Evolutionary conservation across 2,797 vertebrate genomes (phyloP).

Genomic region (Molossus molossus): DNA sequence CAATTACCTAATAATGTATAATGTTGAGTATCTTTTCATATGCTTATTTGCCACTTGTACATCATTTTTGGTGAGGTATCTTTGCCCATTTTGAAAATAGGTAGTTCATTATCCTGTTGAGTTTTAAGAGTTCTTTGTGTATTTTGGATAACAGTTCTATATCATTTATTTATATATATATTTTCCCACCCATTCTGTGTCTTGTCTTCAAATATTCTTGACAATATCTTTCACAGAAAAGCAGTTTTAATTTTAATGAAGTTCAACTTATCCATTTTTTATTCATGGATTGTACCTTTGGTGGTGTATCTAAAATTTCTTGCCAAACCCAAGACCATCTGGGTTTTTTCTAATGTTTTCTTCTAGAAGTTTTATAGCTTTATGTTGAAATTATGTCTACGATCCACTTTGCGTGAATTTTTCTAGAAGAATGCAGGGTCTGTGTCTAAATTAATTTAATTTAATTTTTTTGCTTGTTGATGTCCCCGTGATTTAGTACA

Average conservation of each 20-base stretch:
- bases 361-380: not conserved
- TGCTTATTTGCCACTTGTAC: not conserved
- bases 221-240: not conserved
- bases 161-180: not conserved
- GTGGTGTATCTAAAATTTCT: not conserved
- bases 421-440: not conserved
- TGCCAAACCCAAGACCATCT: not conserved
- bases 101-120: not conserved
- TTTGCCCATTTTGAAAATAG: not conserved
- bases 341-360: not conserved
- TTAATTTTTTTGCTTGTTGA: not conserved
- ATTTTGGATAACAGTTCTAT: not conserved
- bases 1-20: not conserved
- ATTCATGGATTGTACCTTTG: not conserved
- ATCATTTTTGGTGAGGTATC: not conserved
- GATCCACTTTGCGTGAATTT: not conserved
- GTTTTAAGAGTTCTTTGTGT: not conserved
- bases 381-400: not conserved
- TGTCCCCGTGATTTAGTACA: not conserved
- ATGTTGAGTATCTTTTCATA: not conserved
- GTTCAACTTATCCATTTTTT: too few species aligned
- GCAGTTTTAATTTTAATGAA: not conserved
- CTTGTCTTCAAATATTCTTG: constrained; percentile 23
- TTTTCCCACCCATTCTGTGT: not conserved
- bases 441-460: not conserved